Conservation (phyloP, 2,113 vertebrate species). For the Dicentrarchus labrax region DNA sequence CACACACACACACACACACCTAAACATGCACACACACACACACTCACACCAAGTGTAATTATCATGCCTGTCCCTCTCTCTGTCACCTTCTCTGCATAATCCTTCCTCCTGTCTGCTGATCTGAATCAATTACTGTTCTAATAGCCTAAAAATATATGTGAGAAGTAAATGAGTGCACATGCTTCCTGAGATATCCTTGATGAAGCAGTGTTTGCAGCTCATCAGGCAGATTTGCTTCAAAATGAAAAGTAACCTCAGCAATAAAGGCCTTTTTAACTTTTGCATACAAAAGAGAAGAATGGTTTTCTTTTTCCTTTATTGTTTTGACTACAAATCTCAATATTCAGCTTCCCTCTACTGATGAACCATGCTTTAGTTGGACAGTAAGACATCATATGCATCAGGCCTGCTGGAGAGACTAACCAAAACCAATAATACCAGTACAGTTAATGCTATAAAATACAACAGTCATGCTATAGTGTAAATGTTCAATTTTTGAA, state of each 20-base stretch:
- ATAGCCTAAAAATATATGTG: conserved; percentile 42
- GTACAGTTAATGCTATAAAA: background rate
- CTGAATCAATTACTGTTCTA: conserved; percentile 44
- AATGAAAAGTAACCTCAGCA: conserved; percentile 2
- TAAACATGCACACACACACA: background rate
- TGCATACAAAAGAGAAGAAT: background rate
- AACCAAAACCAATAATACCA: background rate
- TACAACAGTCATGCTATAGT: background rate
- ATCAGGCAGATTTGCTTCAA: conserved; percentile 5
- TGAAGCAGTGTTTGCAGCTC: background rate
- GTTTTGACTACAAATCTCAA: background rate
- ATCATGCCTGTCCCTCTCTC: conserved; percentile 19
- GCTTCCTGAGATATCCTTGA: background rate
- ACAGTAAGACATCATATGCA: background rate
- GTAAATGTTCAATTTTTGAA: background rate
- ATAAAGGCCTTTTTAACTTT: conserved; percentile 1
- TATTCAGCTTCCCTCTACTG: background rate
- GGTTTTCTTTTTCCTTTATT: background rate
- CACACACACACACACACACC: background rate
- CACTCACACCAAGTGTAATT: conserved; percentile 24
- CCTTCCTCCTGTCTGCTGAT: conserved; percentile 2
- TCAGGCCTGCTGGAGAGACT: background rate
- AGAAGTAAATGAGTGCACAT: background rate
- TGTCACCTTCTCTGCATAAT: conserved; percentile 46
- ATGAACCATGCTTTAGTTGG: background rate